Base-by-base conservation (phyloP, 2,113 vertebrate genomes). In the Notothenia coriiceps region DNA sequence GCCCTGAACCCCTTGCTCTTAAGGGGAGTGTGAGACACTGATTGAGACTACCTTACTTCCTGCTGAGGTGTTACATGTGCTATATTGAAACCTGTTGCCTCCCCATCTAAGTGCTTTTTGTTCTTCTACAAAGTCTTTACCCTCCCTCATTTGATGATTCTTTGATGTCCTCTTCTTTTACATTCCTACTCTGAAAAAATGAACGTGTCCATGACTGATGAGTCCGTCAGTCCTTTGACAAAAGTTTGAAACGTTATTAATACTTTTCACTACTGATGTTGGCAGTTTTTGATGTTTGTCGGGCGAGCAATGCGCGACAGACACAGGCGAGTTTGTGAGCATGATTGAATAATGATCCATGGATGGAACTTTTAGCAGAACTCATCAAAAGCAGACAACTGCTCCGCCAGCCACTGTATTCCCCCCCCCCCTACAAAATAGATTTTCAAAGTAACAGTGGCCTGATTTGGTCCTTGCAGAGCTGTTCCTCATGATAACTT, bases 261-360 rank as follows among this genome's bases (percentile, higher is more conserved):
- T 70, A 43, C 46, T 85, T 79, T 76, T 22, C 47, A 47, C 35
- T 29, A 61, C 70, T 78, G 80, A 85, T 88, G 83, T 61, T 43
- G 70, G 64, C 55, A 49, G 63, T 82, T 40, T 89, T 79, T 76
- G 63, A 84, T 82, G 60, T 77, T 35, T 60, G 15, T 74, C 73
- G 77, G 80, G 22, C 51, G 20, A 84, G 70, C 61, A 22, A 20
- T 69, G 20, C 1, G 20, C 56, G 57, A 56, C 50, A 71, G 60
- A 83, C 70, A 60, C 64, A 64, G 63, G 18, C 72, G 51, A 79
- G 80, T 59, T 79, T 62, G 63, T 66, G 77, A 87, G 63, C 74
- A 72, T 80, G 63, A 88, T 87, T 89, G 74, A 79, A 90, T 91
- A 91, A 92, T 84, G 79, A 89, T 84, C 68, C 78, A 66, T 51